Conservation (phyloP, 1,140 invertebrate species). For the Archivesica marissinica region DNA sequence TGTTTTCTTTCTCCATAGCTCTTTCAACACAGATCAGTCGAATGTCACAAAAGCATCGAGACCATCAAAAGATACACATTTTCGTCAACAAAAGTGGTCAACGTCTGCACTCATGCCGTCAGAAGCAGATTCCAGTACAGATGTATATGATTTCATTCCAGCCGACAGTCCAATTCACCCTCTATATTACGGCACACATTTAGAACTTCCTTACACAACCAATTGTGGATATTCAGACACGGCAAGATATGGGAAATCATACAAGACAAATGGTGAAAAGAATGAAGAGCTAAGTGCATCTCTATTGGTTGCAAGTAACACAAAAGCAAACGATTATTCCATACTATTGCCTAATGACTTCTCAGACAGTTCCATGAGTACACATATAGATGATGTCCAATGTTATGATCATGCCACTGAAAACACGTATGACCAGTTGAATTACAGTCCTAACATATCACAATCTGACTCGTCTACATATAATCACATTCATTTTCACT, state of each 20-base stretch:
- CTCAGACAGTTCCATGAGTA: not conserved
- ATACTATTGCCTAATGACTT: not conserved
- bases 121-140: not conserved
- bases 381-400: not conserved
- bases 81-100: constrained; percentile 16
- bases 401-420: not conserved
- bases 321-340: not conserved
- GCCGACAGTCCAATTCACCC: not conserved
- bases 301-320: not conserved
- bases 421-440: constrained; percentile 19
- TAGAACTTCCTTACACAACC: not conserved
- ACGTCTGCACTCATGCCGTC: not conserved
- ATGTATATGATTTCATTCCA: constrained; percentile 31
- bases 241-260: not conserved
- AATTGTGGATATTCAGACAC: not conserved
- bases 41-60: too few relatives aligned
- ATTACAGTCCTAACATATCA: not conserved
- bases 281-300: not conserved
- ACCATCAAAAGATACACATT: not conserved
- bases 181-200: not conserved
- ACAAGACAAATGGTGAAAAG: not conserved
- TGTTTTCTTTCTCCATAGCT: too few relatives aligned
- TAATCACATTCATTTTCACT: not conserved
- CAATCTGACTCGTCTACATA: not conserved
- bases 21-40: too few relatives aligned